Conservation (phyloP, 92 coral and sea anemone species). For the Anthopleura xanthogrammica region DNA sequence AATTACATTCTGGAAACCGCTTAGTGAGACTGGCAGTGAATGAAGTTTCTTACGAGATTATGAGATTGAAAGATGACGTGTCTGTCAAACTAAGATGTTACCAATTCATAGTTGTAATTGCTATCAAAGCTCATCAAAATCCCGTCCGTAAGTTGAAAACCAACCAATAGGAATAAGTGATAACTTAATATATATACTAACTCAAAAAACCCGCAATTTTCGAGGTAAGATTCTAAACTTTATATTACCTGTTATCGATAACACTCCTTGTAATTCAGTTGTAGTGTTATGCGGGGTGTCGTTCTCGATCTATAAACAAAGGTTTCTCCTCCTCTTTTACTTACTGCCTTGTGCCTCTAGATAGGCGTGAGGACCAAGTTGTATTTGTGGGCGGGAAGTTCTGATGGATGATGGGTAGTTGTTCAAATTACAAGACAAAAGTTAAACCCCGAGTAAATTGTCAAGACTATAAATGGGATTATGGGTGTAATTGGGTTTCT, state of each 20-base stretch:
- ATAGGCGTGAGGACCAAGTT: conserved; percentile 86
- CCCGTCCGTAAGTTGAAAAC: conserved; percentile 15
- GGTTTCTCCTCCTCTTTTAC: conserved; percentile 66
- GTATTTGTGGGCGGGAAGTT: conserved; percentile 79
- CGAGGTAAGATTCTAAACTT: conserved; percentile 15
- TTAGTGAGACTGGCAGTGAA: conserved; percentile 33
- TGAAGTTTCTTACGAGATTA: conserved; percentile 50
- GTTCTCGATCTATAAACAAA: conserved; percentile 46
- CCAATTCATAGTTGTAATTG: conserved; percentile 68
- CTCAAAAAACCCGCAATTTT: not conserved
- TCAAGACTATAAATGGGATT: conserved; percentile 80
- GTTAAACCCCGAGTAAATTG: conserved; percentile 68
- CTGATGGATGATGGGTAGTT: conserved; percentile 61
- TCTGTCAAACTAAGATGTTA: conserved; percentile 68
- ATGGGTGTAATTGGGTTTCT: conserved; percentile 82
- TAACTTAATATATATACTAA: conserved; percentile 10
- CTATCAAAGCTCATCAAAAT: conserved; percentile 29
- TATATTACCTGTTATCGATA: conserved; percentile 18
- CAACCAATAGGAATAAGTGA: conserved; percentile 15
- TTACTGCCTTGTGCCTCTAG: conserved; percentile 56
- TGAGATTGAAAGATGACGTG: conserved; percentile 52
- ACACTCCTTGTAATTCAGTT: conserved; percentile 22
- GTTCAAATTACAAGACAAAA: conserved; percentile 79
- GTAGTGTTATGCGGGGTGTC: conserved; percentile 7
- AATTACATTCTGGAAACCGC: conserved; percentile 42